A percentile compares a stretch with the other conserved stretches of the same genome.
These are phyloP conservation scores for Steinernema khuongi DNA, from an alignment of 1,140 invertebrate species.

Conservation along the genomic window DNA sequence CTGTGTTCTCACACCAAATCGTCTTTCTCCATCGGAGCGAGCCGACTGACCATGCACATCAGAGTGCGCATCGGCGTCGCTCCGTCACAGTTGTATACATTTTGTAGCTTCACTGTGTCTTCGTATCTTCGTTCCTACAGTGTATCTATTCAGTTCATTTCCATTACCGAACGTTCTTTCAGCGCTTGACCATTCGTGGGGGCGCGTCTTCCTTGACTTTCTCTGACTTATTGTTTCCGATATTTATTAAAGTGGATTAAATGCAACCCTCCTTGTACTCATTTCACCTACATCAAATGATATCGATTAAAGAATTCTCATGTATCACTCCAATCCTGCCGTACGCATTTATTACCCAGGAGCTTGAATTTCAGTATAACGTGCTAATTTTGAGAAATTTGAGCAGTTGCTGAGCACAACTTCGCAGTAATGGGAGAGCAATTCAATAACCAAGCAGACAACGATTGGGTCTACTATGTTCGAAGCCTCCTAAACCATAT, in stretches of 20 bases:
- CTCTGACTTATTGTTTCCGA: slow-evolving; percentile 1
- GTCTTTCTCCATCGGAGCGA: neutral
- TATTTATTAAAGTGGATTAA: neutral
- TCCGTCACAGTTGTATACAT: too few relatives aligned
- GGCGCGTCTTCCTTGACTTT: neutral
- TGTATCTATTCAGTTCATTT: neutral
- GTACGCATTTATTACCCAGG: neutral
- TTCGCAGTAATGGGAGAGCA: too few relatives aligned
- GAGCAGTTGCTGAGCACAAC: too few relatives aligned
- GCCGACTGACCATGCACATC: too few relatives aligned
- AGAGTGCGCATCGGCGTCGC: too few relatives aligned
- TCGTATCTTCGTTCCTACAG: neutral
- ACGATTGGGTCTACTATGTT: too few relatives aligned
- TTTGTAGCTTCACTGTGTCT: neutral
- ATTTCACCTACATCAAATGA: neutral
- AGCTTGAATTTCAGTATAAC: neutral
- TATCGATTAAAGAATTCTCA: neutral
- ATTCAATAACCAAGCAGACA: too few relatives aligned
- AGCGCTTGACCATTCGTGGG: neutral
- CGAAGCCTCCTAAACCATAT: too few relatives aligned
- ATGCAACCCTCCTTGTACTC: neutral
- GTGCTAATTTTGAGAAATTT: too few relatives aligned
- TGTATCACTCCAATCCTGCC: neutral
- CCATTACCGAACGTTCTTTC: neutral
- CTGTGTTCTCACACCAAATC: neutral